Percentiles rank a stretch among this genome's conserved stretches.
Evolutionary conservation across 2,797 vertebrate genomes (phyloP).

Genomic region (Coracias cyanogaster): DNA sequence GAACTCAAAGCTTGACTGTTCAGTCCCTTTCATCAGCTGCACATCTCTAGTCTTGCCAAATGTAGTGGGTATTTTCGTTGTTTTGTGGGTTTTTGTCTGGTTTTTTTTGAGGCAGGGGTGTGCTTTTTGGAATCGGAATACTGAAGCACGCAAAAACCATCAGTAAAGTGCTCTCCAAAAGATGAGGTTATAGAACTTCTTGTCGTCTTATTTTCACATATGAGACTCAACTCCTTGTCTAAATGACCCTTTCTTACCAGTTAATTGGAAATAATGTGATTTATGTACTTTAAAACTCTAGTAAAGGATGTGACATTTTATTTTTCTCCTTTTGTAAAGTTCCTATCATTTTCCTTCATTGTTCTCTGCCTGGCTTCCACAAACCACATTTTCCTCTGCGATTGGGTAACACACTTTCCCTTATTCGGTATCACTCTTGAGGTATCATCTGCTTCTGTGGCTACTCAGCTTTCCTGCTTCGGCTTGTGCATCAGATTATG

Average conservation of each 20-base stretch:
- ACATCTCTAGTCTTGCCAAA: not conserved
- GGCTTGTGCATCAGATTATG: not conserved
- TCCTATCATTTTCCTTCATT: not conserved
- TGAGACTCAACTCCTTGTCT: not conserved
- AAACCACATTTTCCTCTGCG: not conserved
- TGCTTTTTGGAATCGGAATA: not conserved
- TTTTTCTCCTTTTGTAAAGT: not conserved
- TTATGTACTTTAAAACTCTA: not conserved
- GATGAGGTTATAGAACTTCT: not conserved
- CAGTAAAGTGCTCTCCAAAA: not conserved
- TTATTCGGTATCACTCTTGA: not conserved
- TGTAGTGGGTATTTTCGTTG: not conserved
- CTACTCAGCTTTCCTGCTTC: not conserved
- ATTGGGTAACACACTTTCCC: not conserved
- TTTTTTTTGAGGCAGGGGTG: not conserved
- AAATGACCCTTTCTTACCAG: not conserved
- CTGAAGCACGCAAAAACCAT: not conserved
- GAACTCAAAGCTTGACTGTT: not conserved
- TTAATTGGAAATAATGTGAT: not conserved
- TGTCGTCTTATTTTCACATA: not conserved
- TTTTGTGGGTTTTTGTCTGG: not conserved
- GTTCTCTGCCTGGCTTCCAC: not conserved
- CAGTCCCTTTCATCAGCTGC: not conserved
- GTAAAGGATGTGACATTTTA: not conserved
- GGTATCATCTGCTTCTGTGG: not conserved